A percentile compares a stretch with the other conserved stretches of the same genome.
These are phyloP conservation scores for Andricus grossulariae DNA, from an alignment of 1,140 invertebrate genomes.

Conservation along the genomic window DNA sequence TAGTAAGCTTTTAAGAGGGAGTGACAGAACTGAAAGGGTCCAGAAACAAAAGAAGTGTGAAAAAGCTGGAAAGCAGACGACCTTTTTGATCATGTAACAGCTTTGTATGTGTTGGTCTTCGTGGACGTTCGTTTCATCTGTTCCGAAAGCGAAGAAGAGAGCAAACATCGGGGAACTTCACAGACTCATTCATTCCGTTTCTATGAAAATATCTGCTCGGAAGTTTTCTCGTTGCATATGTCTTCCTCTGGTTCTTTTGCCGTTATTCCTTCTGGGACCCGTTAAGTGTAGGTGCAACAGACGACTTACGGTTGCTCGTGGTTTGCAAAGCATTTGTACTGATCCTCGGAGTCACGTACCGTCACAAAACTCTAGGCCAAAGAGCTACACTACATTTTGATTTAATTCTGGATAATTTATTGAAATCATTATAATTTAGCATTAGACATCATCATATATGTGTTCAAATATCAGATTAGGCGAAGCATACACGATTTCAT, in stretches of 20 bases:
- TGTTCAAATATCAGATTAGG: too few relatives aligned
- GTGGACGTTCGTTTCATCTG: conserved; percentile 37
- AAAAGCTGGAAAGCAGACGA: conserved; percentile 32
- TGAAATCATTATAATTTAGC: too few relatives aligned
- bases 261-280: conserved; percentile 25
- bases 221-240: conserved; percentile 39
- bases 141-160: conserved; percentile 36
- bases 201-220: conserved; percentile 46
- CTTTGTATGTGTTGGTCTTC: neutral
- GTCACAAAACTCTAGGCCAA: conserved; percentile 2
- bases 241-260: conserved; percentile 36
- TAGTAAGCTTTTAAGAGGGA: too few relatives aligned
- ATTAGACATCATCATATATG: too few relatives aligned
- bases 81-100: conserved; percentile 10
- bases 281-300: conserved; percentile 19
- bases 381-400: neutral
- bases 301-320: conserved; percentile 5
- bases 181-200: conserved; percentile 46
- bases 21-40: neutral
- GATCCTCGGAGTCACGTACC: conserved; percentile 33
- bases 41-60: conserved; percentile 1
- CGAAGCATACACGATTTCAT: too few relatives aligned
- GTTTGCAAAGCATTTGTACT: conserved; percentile 11
- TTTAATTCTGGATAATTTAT: too few relatives aligned
- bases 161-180: conserved; percentile 45